Conservation (phyloP, 1,140 invertebrate genomes). For the Drepana arcuata region DNA sequence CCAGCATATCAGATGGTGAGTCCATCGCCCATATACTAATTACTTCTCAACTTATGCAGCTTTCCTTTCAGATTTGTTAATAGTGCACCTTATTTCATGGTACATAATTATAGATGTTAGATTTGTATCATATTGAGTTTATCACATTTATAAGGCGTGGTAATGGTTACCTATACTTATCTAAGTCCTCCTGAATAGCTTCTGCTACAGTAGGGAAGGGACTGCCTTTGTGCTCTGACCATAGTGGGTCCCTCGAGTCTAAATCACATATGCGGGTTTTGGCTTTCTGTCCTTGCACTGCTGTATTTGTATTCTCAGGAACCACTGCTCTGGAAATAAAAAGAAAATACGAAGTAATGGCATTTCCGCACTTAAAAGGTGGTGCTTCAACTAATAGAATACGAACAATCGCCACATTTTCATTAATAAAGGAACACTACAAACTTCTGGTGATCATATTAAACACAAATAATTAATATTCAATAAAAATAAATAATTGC, state of each 20-base stretch:
- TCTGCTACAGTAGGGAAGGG: slow-evolving; percentile 98
- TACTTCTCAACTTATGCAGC: too few species aligned
- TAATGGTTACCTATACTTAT: slow-evolving; percentile 81
- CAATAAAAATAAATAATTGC: slow-evolving; percentile 8
- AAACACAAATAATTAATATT: slow-evolving; percentile 3
- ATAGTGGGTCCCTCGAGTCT: slow-evolving; percentile 91
- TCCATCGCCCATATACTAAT: too few species aligned
- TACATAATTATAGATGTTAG: too few species aligned
- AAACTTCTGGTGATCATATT: neutral
- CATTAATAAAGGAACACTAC: too few species aligned
- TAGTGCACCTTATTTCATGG: too few species aligned
- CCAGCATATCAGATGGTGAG: too few species aligned
- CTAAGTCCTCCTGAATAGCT: slow-evolving; percentile 97
- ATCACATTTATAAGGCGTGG: neutral
- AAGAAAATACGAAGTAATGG: too few species aligned
- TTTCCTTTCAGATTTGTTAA: too few species aligned
- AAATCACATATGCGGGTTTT: slow-evolving; percentile 95
- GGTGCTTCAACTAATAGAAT: too few species aligned
- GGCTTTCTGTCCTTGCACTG: slow-evolving; percentile 74
- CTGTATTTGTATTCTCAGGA: slow-evolving; percentile 54
- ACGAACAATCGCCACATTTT: too few species aligned
- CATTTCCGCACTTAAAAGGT: too few species aligned
- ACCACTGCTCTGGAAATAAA: slow-evolving; percentile 47
- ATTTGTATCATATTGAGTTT: neutral
- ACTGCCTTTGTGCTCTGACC: slow-evolving; percentile 94